A percentile compares a stretch with the other conserved stretches of the same genome.
Evolutionary conservation across 2,797 vertebrate species (phyloP).

Genomic region (Etheostoma perlongum): DNA sequence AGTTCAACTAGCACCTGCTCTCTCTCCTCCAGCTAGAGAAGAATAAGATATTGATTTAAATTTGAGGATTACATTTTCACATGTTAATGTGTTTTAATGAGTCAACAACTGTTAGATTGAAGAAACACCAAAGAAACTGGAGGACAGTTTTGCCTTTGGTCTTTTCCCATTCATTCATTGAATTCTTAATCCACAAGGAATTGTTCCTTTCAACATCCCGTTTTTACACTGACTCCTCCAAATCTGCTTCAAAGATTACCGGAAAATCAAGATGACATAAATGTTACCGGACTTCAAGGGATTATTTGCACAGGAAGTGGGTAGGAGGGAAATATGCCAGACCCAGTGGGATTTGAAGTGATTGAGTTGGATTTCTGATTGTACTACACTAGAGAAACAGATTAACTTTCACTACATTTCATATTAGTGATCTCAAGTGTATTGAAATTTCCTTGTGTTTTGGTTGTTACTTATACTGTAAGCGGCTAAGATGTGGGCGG

Average conservation of each 20-base stretch:
- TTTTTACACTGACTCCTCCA: constrained; percentile 9
- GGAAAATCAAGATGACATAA: background rate
- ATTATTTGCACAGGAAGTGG: constrained; percentile 35
- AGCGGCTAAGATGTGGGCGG: constrained; percentile 1
- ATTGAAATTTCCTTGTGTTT: constrained; percentile 5
- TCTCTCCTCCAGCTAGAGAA: constrained; percentile 77
- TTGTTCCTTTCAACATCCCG: background rate
- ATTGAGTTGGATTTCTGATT: constrained; percentile 15
- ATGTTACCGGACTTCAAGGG: background rate
- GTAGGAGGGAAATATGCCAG: constrained; percentile 20
- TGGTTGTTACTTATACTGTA: constrained; percentile 28
- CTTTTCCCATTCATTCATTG: background rate
- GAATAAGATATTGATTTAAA: background rate
- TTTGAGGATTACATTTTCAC: background rate
- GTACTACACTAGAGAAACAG: constrained; percentile 18
- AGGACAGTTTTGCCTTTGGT: background rate
- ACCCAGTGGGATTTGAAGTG: constrained; percentile 24
- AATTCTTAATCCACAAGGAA: background rate
- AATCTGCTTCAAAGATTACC: constrained; percentile 1
- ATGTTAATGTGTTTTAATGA: background rate
- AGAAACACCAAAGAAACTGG: background rate
- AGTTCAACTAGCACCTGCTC: constrained; percentile 80
- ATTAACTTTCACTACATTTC: background rate
- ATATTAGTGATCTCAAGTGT: constrained; percentile 1
- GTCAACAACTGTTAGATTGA: background rate